Evolutionary conservation across 2,113 vertebrate genomes (phyloP), one percentile per base, ranked within the genome.

Genomic region (Neotoma lepida): DNA sequence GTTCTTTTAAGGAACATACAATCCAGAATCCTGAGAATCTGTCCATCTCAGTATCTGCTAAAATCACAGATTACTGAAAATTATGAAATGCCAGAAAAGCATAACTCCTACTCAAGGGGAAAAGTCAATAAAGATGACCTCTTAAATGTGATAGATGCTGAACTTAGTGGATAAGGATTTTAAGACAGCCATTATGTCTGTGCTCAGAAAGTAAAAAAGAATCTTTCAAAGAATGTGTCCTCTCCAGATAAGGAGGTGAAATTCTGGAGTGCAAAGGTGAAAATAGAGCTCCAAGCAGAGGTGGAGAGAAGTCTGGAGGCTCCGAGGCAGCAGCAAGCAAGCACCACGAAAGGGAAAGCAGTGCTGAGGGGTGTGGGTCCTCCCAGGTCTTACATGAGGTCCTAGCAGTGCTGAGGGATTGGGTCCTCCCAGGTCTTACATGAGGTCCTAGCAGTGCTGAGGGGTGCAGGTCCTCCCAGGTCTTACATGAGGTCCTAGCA

Each of bases 11-110:
- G 41, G 64, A 91, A 49, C 9, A 64, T 82, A 91, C 33, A 86
- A 88, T 88, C 28, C 76, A 93, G 84, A 74, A 35, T 70, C 41
- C 44, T 44, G 82, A 82, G n/a, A 61, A n/a, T 58, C 39, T 66
- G 18, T 73, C 39, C 66, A 64, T 88, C 41, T 66, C 12, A 49
- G 3, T 93, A 90, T 85, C 56, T 88, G 9, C 51, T 80, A 66
- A 96, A 95, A 74, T 74, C 26, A 33, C 17, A 90, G 9, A 70
- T 77, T 77, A 44, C 51, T 92, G 22, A 56, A 39, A 81, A 81
- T 26, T 56, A 24, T 39, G 24, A 56, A 81, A 81, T 56, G 78
- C 35, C 51, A 56, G 76, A 3, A 78, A 78, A 54, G 33, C 30
- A 78, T 78, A 33, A 35, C 46, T 77, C 28, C 33, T 35, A 77